Base-by-base conservation (phyloP, 2,113 vertebrate genomes). In the Hiodon alosoides region DNA sequence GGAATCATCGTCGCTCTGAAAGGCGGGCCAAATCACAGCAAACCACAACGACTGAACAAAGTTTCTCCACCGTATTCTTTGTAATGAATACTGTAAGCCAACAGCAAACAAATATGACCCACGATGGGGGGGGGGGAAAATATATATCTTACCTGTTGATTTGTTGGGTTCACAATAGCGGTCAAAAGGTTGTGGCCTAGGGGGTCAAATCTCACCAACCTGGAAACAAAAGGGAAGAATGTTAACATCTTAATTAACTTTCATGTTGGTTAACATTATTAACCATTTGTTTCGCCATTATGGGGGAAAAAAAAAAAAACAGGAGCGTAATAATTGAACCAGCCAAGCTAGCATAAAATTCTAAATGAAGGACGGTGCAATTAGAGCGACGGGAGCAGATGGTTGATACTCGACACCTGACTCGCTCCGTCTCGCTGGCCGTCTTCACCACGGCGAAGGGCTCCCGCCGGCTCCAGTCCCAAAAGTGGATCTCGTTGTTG, bases 381-480 rank as follows among this genome's bases (percentile, higher is more conserved):
- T 31, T 31, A 31, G 31, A 31, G 31, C 31, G 2, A 31, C 31
- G 31, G 31, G n/a, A 67, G 48, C 46, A 54, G 69, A 76, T 16
- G 48, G 31, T 2, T 31, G 31, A 31, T 31, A 31, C 11, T 79
- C 79, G 92, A 88, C 79, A 99, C 97, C 97, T 89, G 78, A 99
- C 97, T 76, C 97, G 85, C 73, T 99, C 97, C 46, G 96, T 98
- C 80, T 99, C 97, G 3, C 94, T 99, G 62, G 93, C 96, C 0
- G 97, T 98, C 85, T 99, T 99, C 77, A 99, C 97, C 72, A 95
- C 96, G 0, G 97, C 97, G 74, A 99, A 99, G 3, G 97, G 97
- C 64, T 99, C 97, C 0, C 96, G 93, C 3, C 97, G 94, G 84
- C 97, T 99, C 97, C 97, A 99, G 83, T 99, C 97, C 97, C 97